Evolutionary conservation across 2,888 invertebrate species (phyloP).

Genomic region (Eristalis pertinax): DNA sequence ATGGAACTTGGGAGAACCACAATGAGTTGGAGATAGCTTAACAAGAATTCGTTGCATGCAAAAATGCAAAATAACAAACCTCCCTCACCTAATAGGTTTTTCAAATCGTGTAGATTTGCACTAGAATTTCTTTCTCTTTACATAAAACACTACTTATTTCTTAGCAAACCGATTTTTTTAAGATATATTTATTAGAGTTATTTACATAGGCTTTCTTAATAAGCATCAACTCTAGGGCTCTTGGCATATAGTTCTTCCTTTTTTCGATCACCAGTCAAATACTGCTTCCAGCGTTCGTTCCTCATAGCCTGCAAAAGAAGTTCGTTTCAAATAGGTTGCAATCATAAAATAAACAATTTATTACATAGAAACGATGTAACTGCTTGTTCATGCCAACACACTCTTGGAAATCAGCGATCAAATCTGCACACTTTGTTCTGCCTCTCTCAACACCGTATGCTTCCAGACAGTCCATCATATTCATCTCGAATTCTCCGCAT

Average conservation of each 20-base stretch:
- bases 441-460: slow-evolving; percentile 89
- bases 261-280: slow-evolving; percentile 83
- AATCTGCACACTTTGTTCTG: slow-evolving; percentile 83
- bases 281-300: slow-evolving; percentile 85
- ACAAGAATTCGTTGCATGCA: no score
- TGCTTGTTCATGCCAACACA: slow-evolving; percentile 86
- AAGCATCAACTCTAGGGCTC: slow-evolving; percentile 84
- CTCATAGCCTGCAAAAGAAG: slow-evolving; percentile 83
- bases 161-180: not conserved
- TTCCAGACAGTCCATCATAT: slow-evolving; percentile 89
- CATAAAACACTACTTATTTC: no score
- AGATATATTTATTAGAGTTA: not conserved
- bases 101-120: no score
- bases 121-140: no score
- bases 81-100: no score
- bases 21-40: no score
- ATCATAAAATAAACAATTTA: slow-evolving; percentile 26
- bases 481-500: slow-evolving; percentile 87
- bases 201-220: slow-evolving; percentile 78
- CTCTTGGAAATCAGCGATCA: slow-evolving; percentile 88
- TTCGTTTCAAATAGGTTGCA: not conserved
- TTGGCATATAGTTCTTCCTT: slow-evolving; percentile 83
- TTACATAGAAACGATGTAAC: slow-evolving; percentile 83
- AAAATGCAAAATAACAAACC: no score
- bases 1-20: no score